Evolutionary conservation across 2,797 vertebrate species (phyloP).

Genomic region (Anniella stebbinsi): DNA sequence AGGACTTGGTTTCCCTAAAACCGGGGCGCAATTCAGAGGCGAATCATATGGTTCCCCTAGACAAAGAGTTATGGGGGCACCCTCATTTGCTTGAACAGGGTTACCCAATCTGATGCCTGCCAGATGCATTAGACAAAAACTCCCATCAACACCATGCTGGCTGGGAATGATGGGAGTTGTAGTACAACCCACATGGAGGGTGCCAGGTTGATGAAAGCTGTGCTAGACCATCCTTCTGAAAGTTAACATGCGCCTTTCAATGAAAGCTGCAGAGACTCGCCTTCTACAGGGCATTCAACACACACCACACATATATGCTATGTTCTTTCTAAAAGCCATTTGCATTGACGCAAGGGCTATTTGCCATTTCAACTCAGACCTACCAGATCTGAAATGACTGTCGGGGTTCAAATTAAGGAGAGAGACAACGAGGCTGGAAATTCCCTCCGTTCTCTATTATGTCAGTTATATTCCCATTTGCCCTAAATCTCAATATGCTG

Average conservation of each 20-base stretch:
- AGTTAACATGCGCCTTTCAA: conserved; percentile 54
- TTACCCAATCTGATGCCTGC: background rate
- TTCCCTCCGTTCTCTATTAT: conserved; percentile 66
- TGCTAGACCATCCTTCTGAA: conserved; percentile 56
- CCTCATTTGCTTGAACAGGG: background rate
- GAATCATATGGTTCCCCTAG: background rate
- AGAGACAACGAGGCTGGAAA: conserved; percentile 74
- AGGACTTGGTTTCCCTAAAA: background rate
- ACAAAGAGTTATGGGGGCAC: background rate
- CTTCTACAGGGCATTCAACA: conserved; percentile 60
- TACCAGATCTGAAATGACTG: conserved; percentile 76
- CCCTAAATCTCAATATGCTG: conserved; percentile 56
- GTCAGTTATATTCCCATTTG: conserved; percentile 62
- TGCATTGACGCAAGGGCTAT: conserved; percentile 72
- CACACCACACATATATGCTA: conserved; percentile 15
- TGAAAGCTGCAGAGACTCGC: conserved; percentile 44
- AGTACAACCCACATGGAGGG: too few relatives aligned
- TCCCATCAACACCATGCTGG: background rate
- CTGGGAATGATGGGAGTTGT: background rate
- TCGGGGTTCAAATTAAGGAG: conserved; percentile 62
- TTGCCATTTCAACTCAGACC: conserved; percentile 65
- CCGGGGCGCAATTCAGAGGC: background rate
- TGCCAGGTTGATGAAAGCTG: too few relatives aligned
- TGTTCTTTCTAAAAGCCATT: conserved; percentile 66
- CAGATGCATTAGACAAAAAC: background rate